phyloP scores from a whole-genome alignment of 1,140 invertebrate species.

The Bombus cullumanus region DNA sequence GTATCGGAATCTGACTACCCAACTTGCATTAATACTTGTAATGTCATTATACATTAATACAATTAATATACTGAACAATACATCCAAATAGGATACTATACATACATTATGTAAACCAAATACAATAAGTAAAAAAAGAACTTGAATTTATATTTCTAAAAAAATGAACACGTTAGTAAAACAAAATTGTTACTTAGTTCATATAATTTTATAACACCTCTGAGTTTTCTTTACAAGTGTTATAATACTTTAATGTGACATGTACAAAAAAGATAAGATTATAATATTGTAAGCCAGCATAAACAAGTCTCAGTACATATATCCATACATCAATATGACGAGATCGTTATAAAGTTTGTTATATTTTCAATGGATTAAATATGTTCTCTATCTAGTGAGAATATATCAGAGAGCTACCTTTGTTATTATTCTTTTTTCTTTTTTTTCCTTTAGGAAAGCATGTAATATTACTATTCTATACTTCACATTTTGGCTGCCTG shows the following conservation, averaged over 20 bases:
- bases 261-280: not conserved
- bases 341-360: constrained; percentile 28
- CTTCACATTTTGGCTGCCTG: constrained; percentile 31
- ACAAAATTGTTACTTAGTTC: constrained; percentile 21
- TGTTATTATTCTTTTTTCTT: constrained; percentile 17
- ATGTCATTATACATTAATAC: constrained; percentile 55
- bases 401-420: constrained; percentile 36
- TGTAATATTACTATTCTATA: constrained; percentile 29
- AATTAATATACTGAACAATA: constrained; percentile 58
- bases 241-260: constrained; percentile 8
- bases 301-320: constrained; percentile 43
- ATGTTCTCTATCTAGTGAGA: constrained; percentile 26
- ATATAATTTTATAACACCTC: constrained; percentile 22
- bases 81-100: constrained; percentile 50
- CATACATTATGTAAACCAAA: constrained; percentile 38
- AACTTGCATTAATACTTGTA: constrained; percentile 58
- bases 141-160: constrained; percentile 34
- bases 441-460: constrained; percentile 15
- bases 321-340: constrained; percentile 48
- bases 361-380: constrained; percentile 19
- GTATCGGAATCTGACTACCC: constrained; percentile 26
- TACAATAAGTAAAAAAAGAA: constrained; percentile 45
- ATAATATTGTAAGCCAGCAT: constrained; percentile 40
- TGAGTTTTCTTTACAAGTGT: constrained; percentile 6
- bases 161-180: constrained; percentile 32